phyloP scores from a whole-genome alignment of 2,888 invertebrate genomes.

The Drosophila pseudotakahashii region DNA sequence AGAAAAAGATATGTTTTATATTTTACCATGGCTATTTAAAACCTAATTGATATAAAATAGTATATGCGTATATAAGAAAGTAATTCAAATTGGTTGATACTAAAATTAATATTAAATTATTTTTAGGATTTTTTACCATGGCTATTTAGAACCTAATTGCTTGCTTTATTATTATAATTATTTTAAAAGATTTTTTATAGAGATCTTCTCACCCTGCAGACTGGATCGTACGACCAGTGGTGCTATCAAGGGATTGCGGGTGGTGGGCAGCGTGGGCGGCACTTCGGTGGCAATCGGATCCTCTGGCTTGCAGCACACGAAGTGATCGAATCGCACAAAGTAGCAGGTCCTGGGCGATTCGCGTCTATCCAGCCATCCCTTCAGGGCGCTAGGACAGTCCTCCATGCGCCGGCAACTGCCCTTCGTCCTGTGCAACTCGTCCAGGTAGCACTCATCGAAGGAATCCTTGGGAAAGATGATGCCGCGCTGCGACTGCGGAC shows the following conservation, averaged over 20 bases:
- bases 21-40: too few species aligned
- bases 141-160: too few species aligned
- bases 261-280: constrained; percentile 18
- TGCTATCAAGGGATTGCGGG: not conserved
- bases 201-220: constrained; percentile 51
- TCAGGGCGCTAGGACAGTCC: constrained; percentile 66
- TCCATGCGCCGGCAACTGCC: constrained; percentile 68
- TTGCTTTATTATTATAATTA: too few species aligned
- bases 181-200: too few species aligned
- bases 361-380: constrained; percentile 60
- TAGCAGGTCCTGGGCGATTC: constrained; percentile 77
- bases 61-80: too few species aligned
- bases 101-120: too few species aligned
- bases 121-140: too few species aligned
- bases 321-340: constrained; percentile 77
- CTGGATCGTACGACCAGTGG: constrained; percentile 50
- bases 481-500: constrained; percentile 57
- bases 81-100: too few species aligned
- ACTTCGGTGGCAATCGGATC: not conserved
- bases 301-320: constrained; percentile 65
- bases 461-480: constrained; percentile 72
- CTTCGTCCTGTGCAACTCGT: constrained; percentile 35
- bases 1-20: too few species aligned
- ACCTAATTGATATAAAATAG: too few species aligned
- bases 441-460: constrained; percentile 67